Evolutionary conservation across 2,888 invertebrate genomes (phyloP), one percentile per base, ranked within the genome.

Genomic region (Apantesis nais): DNA sequence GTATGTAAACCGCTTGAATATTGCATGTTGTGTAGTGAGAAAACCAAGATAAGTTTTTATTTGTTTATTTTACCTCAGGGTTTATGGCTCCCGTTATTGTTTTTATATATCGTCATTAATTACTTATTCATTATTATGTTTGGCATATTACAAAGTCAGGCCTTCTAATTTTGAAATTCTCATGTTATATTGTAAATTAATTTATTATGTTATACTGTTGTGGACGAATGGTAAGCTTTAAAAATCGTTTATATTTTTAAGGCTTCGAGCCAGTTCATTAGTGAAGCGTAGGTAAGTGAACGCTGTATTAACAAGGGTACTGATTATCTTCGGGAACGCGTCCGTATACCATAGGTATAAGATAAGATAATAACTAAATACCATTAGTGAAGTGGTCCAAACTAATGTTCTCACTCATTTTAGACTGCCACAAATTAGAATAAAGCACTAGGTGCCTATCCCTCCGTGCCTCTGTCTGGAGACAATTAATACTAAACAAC

Each of bases 1-100:
- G 89, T 89, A 87, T 90, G 86, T 89, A 87, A 88, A 84, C 48
- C 78, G 92, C 92, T 93, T 93, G 70, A 87, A 83, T 93, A 91
- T 92, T 93, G 94, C 94, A 94, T 94, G 94, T 90, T 91, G 90
- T 92, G 90, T 92, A 92, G 90, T 91, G 82, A 87, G 73, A 84
- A 83, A 87, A 80, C 90, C 83, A 83, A 90, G 92, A 92, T 92
- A 87, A 88, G 80, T 90, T 93, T 90, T 92, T 92, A 93, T 94
- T 92, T 94, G 94, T 94, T 93, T 94, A 92, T 92, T 85, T 92
- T 92, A 88, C 87, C 86, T 86, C 87, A 81, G 85, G 80, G 85
- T 90, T 92, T 91, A 92, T 89, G 86, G 83, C 88, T 86, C 81
- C 84, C 85, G 85, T 90, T 90, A 90, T 90, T 91, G 86, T 92